Percentiles rank a stretch among this genome's conserved stretches.
Evolutionary conservation across 2,113 vertebrate species (phyloP).

Genomic region (Acrocephalus arundinaceus): DNA sequence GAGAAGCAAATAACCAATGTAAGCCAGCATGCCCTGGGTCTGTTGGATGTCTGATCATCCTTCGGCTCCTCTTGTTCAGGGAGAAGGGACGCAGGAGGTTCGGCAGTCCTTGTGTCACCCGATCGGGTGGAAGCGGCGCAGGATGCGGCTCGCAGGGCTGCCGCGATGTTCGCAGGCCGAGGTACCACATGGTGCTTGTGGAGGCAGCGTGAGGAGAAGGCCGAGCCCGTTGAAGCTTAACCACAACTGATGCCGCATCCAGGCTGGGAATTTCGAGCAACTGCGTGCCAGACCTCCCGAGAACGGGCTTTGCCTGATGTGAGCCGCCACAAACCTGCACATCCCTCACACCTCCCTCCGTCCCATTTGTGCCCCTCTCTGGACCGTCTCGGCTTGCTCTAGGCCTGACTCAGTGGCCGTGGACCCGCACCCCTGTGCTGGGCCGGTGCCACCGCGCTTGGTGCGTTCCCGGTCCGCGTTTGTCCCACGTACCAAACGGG

Average conservation of each 20-base stretch:
- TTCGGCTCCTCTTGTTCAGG: accelerated
- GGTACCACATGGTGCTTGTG: neutral
- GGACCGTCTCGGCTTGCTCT: too few relatives aligned
- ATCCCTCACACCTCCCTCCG: neutral
- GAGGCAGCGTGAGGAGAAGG: neutral
- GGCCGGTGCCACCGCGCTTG: neutral
- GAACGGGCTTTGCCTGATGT: neutral
- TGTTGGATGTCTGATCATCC: neutral
- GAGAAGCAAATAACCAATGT: neutral
- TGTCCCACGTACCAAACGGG: accelerated
- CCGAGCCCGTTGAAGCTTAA: neutral
- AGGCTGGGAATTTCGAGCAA: neutral
- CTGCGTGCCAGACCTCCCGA: neutral
- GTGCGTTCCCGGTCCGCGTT: neutral
- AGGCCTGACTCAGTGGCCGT: accelerated
- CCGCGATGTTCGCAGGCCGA: neutral
- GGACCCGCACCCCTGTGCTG: neutral
- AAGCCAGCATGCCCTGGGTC: neutral
- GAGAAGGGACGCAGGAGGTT: accelerated
- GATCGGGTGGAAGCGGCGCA: neutral
- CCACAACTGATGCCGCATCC: accelerated
- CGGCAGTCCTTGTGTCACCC: too few relatives aligned
- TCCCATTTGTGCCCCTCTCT: accelerated
- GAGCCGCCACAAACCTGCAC: neutral
- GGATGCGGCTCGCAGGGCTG: neutral